Percentiles rank a stretch among this genome's conserved stretches.
phyloP scores from a whole-genome alignment of 2,797 vertebrate genomes.

The Zalophus californianus region DNA sequence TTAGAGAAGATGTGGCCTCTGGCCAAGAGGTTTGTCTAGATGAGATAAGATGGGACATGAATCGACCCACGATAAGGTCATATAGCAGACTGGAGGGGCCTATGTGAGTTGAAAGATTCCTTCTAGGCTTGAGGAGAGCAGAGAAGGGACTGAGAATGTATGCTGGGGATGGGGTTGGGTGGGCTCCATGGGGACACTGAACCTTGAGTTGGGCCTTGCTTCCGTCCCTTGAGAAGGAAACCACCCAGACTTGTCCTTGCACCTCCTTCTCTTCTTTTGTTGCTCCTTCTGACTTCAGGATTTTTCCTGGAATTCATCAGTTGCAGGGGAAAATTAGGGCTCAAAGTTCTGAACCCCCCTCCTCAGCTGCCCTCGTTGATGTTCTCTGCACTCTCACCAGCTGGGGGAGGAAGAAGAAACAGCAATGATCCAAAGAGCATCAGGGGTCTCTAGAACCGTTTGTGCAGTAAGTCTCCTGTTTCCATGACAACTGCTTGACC shows the following conservation, averaged over 20 bases:
- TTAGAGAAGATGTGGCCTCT: not conserved
- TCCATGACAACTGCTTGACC: not conserved
- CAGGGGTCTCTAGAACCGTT: not conserved
- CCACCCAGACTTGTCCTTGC: not conserved
- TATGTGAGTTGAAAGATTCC: not conserved
- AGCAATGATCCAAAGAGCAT: not conserved
- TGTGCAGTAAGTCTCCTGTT: not conserved
- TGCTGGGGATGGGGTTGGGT: not conserved
- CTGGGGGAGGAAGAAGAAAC: not conserved
- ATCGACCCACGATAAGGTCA: too few relatives aligned
- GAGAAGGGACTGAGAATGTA: not conserved
- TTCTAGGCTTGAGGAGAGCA: not conserved
- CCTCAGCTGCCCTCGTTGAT: not conserved
- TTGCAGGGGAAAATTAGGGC: too few relatives aligned
- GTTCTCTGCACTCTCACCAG: not conserved
- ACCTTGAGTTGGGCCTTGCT: not conserved
- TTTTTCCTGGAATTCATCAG: not conserved
- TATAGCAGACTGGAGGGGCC: not conserved
- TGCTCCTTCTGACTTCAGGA: not conserved
- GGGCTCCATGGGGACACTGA: not conserved
- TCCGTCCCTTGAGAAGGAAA: not conserved
- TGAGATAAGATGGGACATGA: not conserved
- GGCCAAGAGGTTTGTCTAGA: not conserved
- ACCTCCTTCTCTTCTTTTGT: not conserved
- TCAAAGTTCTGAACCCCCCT: not conserved